Conservation (phyloP, 2,113 vertebrate genomes). For the Ceyx margarethae region DNA sequence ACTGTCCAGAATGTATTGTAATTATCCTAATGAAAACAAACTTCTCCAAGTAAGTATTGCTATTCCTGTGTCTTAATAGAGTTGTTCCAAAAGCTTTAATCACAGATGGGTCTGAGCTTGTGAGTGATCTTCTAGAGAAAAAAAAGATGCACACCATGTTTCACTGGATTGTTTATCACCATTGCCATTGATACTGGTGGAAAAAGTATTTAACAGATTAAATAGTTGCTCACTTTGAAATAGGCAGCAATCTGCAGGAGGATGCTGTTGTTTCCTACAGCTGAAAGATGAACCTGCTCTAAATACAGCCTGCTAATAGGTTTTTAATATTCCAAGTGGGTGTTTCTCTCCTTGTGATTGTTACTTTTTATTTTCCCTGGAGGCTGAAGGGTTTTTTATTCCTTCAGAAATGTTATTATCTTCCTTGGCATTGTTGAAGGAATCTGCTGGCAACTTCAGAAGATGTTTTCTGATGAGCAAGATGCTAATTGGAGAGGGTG, state of each 20-base stretch:
- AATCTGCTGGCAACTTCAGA: not conserved
- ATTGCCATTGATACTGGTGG: not conserved
- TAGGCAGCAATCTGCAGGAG: not conserved
- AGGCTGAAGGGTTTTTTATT: not conserved
- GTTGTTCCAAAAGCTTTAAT: not conserved
- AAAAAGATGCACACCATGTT: not conserved
- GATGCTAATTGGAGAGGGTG: not conserved
- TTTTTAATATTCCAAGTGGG: not conserved
- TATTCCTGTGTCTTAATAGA: constrained; percentile 33
- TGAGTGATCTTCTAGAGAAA: not conserved
- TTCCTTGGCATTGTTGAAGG: not conserved
- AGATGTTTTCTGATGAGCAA: not conserved
- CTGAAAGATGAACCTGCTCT: not conserved
- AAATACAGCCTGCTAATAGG: not conserved
- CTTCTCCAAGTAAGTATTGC: not conserved
- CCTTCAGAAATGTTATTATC: not conserved
- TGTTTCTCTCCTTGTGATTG: not conserved
- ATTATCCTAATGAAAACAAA: constrained; percentile 42
- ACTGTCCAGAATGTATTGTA: constrained; percentile 53
- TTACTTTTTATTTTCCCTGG: not conserved
- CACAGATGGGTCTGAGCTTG: not conserved
- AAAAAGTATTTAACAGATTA: not conserved
- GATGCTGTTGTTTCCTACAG: not conserved
- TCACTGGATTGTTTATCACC: not conserved
- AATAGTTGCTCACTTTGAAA: not conserved